Percentiles rank a stretch among this genome's conserved stretches.
Evolutionary conservation across 2,113 vertebrate species (phyloP).

Genomic region (Monopterus albus): DNA sequence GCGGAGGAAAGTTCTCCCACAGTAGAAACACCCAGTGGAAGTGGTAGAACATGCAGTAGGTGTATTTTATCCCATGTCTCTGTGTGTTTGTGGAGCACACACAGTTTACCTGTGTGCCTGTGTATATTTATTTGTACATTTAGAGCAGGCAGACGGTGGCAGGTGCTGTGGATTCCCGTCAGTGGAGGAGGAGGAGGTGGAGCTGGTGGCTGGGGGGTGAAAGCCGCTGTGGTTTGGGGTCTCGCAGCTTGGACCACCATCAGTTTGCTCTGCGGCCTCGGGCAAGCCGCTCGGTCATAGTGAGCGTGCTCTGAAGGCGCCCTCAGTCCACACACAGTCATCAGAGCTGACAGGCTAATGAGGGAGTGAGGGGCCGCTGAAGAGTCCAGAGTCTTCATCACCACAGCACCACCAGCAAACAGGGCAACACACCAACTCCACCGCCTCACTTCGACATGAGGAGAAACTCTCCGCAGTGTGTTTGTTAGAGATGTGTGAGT

Average conservation of each 20-base stretch:
- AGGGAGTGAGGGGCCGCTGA: constrained; percentile 17
- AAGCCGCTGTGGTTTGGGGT: constrained; percentile 55
- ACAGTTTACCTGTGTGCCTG: constrained; percentile 38
- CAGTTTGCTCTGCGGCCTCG: constrained; percentile 39
- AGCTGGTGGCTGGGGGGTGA: background rate
- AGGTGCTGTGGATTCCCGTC: constrained; percentile 68
- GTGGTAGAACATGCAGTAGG: background rate
- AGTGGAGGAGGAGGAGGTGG: constrained; percentile 17
- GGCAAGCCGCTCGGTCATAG: background rate
- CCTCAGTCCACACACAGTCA: constrained; percentile 54
- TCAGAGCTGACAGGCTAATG: constrained; percentile 71
- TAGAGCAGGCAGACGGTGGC: constrained; percentile 26
- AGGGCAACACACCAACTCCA: no score
- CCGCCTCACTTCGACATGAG: no score
- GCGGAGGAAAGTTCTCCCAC: no score
- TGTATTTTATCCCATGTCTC: background rate
- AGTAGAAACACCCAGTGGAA: background rate
- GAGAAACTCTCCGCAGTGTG: no score
- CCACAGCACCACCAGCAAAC: constrained; percentile 3
- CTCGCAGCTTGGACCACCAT: constrained; percentile 52
- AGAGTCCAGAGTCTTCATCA: constrained; percentile 25
- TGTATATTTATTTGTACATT: constrained; percentile 35
- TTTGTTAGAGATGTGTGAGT: no score
- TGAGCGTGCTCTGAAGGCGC: constrained; percentile 39
- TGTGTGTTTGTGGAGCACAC: constrained; percentile 16